These are phyloP conservation scores for Fringilla coelebs DNA, from an alignment of 2,797 vertebrate genomes.

Conservation along the genomic window DNA sequence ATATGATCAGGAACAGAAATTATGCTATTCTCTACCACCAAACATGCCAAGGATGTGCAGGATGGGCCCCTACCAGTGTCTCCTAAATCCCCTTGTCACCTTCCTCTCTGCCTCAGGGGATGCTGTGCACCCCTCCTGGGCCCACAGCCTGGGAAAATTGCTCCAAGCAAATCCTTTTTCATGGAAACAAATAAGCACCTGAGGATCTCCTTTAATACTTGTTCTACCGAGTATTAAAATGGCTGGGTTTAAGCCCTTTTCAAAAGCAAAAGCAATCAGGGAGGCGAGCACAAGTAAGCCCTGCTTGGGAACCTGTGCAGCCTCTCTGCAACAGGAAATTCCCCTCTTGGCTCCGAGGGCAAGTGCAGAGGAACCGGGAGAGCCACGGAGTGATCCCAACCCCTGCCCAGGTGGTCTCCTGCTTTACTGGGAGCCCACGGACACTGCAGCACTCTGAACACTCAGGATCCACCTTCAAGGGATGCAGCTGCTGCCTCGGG, in stretches of 20 bases:
- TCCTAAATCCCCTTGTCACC: background rate
- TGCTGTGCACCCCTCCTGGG: background rate
- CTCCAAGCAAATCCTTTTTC: background rate
- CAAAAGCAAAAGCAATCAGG: background rate
- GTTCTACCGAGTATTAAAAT: background rate
- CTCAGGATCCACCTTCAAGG: rapidly evolving
- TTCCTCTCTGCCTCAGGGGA: background rate
- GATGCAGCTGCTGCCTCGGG: background rate
- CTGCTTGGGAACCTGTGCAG: background rate
- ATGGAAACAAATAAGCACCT: background rate
- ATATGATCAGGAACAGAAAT: background rate
- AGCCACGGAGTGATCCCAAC: rapidly evolving
- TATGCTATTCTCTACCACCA: background rate
- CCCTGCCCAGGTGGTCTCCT: background rate
- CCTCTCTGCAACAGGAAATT: background rate
- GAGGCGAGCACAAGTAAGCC: background rate
- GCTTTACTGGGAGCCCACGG: rapidly evolving
- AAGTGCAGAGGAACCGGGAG: background rate
- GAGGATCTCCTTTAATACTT: background rate
- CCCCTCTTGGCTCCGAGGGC: background rate
- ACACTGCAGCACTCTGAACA: background rate
- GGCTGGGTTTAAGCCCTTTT: background rate
- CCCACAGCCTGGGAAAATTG: background rate
- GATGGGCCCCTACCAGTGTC: background rate
- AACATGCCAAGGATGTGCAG: background rate